Conservation (phyloP, 2,888 invertebrate genomes). For the Agriopis aurantiaria region DNA sequence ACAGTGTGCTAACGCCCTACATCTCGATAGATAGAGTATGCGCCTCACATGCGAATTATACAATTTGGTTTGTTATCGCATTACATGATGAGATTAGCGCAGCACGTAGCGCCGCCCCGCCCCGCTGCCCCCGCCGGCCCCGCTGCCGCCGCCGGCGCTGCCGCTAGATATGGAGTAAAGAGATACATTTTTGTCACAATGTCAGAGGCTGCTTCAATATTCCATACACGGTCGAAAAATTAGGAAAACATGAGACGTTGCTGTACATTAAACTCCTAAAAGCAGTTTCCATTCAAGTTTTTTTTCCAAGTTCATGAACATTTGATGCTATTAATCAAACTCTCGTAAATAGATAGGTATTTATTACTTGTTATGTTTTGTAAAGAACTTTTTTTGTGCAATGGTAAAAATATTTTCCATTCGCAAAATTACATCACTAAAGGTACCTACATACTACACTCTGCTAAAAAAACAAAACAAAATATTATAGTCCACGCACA, state of each 20-base stretch:
- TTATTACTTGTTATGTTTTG: not conserved
- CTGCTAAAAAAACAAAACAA: too few relatives aligned
- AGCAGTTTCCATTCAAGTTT: not conserved
- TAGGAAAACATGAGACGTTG: not conserved
- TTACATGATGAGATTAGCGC: constrained; percentile 42
- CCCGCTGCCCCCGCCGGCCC: not conserved
- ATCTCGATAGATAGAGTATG: constrained; percentile 20
- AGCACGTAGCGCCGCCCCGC: constrained; percentile 14
- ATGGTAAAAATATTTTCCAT: too few relatives aligned
- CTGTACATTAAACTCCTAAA: not conserved
- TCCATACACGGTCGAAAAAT: not conserved
- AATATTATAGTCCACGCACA: too few relatives aligned
- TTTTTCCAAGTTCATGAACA: not conserved
- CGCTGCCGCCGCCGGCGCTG: not conserved
- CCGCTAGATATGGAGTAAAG: not conserved
- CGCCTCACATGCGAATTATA: constrained; percentile 44
- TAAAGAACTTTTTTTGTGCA: not conserved
- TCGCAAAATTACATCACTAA: too few relatives aligned
- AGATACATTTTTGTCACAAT: not conserved
- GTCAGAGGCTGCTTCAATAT: not conserved
- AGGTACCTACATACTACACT: too few relatives aligned
- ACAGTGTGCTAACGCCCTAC: not conserved
- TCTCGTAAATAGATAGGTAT: not conserved
- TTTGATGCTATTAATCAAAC: not conserved
- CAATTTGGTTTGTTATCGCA: constrained; percentile 47